Evolutionary conservation across 2,797 vertebrate species (phyloP), one percentile per base, ranked within the genome.

Genomic region (Hoplostethus atlanticus): DNA sequence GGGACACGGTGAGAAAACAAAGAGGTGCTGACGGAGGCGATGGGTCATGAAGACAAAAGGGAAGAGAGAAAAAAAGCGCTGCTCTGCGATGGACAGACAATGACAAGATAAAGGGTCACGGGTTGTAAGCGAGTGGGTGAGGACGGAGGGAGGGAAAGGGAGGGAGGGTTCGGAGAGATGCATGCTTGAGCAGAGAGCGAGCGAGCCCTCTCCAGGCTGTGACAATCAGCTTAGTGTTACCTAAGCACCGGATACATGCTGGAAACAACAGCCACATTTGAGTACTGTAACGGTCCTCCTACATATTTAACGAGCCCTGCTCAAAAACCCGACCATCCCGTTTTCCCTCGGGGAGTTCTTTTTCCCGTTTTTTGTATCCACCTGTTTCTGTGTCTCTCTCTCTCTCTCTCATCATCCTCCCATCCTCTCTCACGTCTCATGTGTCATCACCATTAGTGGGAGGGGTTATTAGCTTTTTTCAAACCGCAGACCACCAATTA

Each of bases 161-260:
- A 42, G 36, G 6, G 47, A 56, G 44, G 50, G 71, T 48, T 66
- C 38, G 16, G 60, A 10, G 68, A 36, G 48, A 61, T 1, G 51
- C 31, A 54, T 42, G 80, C 71, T 59, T 54, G 60, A 63, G 66
- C 8, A 40, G 17, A 3, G 34, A 53, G 30, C 1, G 40, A 53
- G 31, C 68, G 78, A 68, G 79, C 38, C 64, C 74, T 81, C 74
- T 77, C 42, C 53, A 2, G 58, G 44, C 73, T 15, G 62, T 74
- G 85, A 90, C 91, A 90, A 87, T 74, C 82, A 88, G 86, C 90
- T 92, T 85, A 92, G 85, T 92, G 92, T 92, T 90, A 90, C 89
- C 91, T 67, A 87, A 93, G 88, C 91, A 91, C 86, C 78, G 68
- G 89, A 93, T 86, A 91, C 91, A 92, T 46, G 80, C 85, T 87